phyloP scores from a whole-genome alignment of 1,140 invertebrate species.

The Drosophila malerkotliana region DNA sequence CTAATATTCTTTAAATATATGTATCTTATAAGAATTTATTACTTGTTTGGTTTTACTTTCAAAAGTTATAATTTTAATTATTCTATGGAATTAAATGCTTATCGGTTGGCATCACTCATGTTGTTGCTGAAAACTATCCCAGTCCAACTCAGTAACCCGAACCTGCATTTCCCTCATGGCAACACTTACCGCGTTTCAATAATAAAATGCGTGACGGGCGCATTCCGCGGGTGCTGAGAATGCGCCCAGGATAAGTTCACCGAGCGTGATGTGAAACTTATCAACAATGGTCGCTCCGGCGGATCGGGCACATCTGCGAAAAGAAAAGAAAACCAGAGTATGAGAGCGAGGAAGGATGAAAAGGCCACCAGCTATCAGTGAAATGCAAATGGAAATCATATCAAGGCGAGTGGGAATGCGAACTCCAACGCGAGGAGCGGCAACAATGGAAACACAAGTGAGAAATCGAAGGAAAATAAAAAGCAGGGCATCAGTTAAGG shows the following conservation, averaged over 20 bases:
- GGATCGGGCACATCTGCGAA: slow-evolving; percentile 88
- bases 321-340: slow-evolving; percentile 27
- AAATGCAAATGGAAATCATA: slow-evolving; percentile 69
- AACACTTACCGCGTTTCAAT: slow-evolving; percentile 89
- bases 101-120: background rate
- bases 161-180: background rate
- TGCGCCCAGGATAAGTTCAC: slow-evolving; percentile 91
- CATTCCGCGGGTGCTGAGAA: slow-evolving; percentile 88
- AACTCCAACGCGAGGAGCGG: background rate
- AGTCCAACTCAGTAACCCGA: too few relatives aligned
- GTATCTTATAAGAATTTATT: too few relatives aligned
- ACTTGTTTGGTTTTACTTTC: too few relatives aligned
- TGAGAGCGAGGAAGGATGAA: slow-evolving; percentile 33
- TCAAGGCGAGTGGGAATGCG: slow-evolving; percentile 37
- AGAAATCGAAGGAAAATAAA: slow-evolving; percentile 25
- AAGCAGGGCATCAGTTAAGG: slow-evolving; percentile 10
- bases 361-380: slow-evolving; percentile 62
- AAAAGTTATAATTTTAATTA: too few relatives aligned
- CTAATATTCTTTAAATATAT: too few relatives aligned
- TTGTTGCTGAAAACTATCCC: background rate
- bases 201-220: slow-evolving; percentile 89
- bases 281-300: slow-evolving; percentile 89
- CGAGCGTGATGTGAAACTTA: slow-evolving; percentile 89
- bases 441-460: slow-evolving; percentile 40
- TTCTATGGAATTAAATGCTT: background rate